A percentile compares a stretch with the other conserved stretches of the same genome.
These are phyloP conservation scores for Bathynomus jamesi DNA, from an alignment of 1,140 invertebrate genomes.

Conservation along the genomic window DNA sequence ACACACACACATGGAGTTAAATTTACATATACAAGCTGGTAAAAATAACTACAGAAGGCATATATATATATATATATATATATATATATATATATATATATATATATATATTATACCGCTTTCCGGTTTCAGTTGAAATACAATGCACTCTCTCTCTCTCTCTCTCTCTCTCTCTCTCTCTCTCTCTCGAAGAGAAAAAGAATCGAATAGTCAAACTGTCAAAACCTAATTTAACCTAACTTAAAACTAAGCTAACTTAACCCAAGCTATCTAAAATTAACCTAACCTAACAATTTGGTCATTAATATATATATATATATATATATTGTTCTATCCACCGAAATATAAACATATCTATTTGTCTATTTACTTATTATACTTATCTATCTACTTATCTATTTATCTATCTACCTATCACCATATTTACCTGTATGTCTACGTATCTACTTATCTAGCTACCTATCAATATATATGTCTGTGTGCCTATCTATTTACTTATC, in stretches of 20 bases:
- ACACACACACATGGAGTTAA: neutral
- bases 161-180: no score
- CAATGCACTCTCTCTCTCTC: no score
- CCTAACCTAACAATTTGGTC: no score
- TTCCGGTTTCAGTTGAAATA: no score
- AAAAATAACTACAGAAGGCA: neutral
- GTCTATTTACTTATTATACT: neutral
- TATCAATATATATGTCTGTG: neutral
- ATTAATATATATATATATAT: neutral
- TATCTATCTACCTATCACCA: neutral
- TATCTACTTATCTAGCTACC: neutral
- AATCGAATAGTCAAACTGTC: no score
- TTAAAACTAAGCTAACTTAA: no score
- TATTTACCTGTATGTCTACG: neutral
- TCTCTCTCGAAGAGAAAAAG: no score
- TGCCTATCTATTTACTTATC: neutral
- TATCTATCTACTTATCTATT: neutral
- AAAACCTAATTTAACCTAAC: no score
- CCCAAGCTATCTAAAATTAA: no score
- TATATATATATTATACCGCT: neutral
- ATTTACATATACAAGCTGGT: neutral
- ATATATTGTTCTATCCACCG: neutral
- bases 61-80: neutral
- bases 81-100: neutral
- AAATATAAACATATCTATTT: neutral